Conservation (phyloP, 2,113 vertebrate genomes). For the Chunga burmeisteri region DNA sequence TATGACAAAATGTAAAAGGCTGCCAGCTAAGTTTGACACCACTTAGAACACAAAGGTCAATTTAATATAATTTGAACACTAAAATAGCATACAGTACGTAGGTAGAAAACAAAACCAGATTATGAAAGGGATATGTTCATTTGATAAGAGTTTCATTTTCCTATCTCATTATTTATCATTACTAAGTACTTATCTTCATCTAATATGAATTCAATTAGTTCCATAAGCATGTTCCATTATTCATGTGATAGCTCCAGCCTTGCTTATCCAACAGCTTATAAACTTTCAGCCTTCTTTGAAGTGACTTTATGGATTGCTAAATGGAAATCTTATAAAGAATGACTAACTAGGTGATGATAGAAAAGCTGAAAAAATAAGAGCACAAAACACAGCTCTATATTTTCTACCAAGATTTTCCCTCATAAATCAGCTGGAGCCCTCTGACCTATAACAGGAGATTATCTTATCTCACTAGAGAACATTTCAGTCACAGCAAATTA, state of each 20-base stretch:
- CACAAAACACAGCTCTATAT: conserved; percentile 70
- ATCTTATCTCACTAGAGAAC: conserved; percentile 68
- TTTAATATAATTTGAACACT: neutral
- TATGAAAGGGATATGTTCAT: neutral
- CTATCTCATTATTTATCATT: conserved; percentile 46
- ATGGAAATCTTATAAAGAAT: conserved; percentile 68
- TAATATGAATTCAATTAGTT: conserved; percentile 74
- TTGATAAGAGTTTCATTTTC: neutral
- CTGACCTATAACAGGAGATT: conserved; percentile 69
- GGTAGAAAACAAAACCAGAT: neutral
- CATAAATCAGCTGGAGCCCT: conserved; percentile 75
- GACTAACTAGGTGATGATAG: conserved; percentile 82
- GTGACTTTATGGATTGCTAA: conserved; percentile 76
- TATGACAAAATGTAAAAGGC: conserved; percentile 42
- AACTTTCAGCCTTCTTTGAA: conserved; percentile 78
- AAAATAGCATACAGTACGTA: neutral
- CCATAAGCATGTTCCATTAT: conserved; percentile 73
- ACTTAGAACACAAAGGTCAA: neutral
- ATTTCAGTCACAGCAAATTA: conserved; percentile 72
- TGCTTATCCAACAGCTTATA: conserved; percentile 59
- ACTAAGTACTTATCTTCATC: conserved; percentile 44
- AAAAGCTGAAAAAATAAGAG: conserved; percentile 73
- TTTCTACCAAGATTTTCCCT: conserved; percentile 68
- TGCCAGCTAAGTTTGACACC: neutral
- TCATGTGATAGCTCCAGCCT: conserved; percentile 48